Conservation (phyloP, 2,888 invertebrate species). For the Scotopteryx bipunctaria region DNA sequence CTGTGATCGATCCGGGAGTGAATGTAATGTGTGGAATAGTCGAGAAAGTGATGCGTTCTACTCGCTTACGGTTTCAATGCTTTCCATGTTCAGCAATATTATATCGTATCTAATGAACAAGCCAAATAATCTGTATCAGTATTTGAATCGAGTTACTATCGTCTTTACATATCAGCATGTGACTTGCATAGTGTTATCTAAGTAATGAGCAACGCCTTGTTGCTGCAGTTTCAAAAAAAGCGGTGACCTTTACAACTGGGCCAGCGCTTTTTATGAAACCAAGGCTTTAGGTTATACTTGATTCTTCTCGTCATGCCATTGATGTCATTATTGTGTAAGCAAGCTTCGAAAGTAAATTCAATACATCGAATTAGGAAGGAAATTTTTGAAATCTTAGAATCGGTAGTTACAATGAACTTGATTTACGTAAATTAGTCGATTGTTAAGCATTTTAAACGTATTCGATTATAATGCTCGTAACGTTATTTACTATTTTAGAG, state of each 20-base stretch:
- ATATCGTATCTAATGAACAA: conserved; percentile 41
- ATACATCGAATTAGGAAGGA: conserved; percentile 76
- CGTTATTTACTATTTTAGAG: conserved; percentile 50
- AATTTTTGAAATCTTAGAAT: conserved; percentile 62
- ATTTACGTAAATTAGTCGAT: conserved; percentile 57
- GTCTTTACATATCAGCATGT: conserved; percentile 81
- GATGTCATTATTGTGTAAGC: conserved; percentile 62
- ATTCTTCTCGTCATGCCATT: conserved; percentile 67
- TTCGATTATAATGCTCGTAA: conserved; percentile 52
- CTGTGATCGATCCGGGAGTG: conserved; percentile 70
- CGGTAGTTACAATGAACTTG: conserved; percentile 56
- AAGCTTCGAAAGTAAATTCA: conserved; percentile 66
- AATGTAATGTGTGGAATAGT: conserved; percentile 49
- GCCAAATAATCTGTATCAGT: conserved; percentile 72
- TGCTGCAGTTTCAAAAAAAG: conserved; percentile 25
- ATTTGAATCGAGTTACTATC: conserved; percentile 73
- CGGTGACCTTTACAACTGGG: neutral
- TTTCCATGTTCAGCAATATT: conserved; percentile 58
- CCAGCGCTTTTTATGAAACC: neutral
- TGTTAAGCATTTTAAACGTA: conserved; percentile 59
- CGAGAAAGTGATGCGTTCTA: conserved; percentile 45
- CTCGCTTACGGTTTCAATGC: conserved; percentile 60
- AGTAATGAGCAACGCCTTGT: conserved; percentile 61
- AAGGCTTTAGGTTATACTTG: conserved; percentile 14
- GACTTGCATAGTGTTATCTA: conserved; percentile 75